These are phyloP conservation scores for Forbesichthys papilliferus DNA, from an alignment of 2,113 vertebrate species.

Conservation along the genomic window DNA sequence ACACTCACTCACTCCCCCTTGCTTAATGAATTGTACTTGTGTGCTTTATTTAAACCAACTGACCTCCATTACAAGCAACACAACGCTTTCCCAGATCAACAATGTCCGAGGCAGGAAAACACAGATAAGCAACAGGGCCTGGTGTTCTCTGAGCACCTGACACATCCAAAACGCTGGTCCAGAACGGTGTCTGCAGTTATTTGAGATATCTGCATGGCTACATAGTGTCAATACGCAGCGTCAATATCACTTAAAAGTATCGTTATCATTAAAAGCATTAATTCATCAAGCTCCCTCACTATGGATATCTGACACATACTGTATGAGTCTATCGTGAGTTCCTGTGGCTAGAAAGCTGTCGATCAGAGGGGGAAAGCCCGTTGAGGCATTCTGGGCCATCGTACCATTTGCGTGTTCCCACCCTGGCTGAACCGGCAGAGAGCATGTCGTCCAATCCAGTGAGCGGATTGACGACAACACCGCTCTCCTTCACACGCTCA, in stretches of 20 bases:
- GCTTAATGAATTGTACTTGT: conserved; percentile 39
- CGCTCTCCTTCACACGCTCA: conserved; percentile 39
- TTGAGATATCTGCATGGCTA: conserved; percentile 17
- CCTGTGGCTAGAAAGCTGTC: conserved; percentile 31
- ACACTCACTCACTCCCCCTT: conserved; percentile 36
- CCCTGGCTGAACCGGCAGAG: conserved; percentile 12
- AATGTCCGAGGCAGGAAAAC: conserved; percentile 57
- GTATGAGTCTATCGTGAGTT: conserved; percentile 12
- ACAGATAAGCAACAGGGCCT: conserved; percentile 67
- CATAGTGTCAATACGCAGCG: conserved; percentile 3
- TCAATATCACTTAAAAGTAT: conserved; percentile 21
- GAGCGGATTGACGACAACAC: conserved; percentile 40
- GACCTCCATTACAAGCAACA: conserved; percentile 75
- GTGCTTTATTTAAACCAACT: conserved; percentile 35
- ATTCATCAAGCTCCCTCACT: conserved; percentile 12
- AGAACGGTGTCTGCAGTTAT: conserved; percentile 43
- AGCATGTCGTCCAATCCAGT: conserved; percentile 29
- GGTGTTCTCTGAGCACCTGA: conserved; percentile 62
- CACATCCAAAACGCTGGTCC: conserved; percentile 40
- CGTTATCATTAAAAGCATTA: conserved; percentile 19
- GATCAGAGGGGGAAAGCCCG: too few relatives aligned
- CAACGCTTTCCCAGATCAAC: conserved; percentile 74
- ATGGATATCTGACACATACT: conserved; percentile 17
- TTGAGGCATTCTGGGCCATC: conserved; percentile 16
- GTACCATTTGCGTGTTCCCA: conserved; percentile 44